These are phyloP conservation scores for Ridgeia piscesae DNA, from an alignment of 1,140 invertebrate genomes.

Conservation along the genomic window DNA sequence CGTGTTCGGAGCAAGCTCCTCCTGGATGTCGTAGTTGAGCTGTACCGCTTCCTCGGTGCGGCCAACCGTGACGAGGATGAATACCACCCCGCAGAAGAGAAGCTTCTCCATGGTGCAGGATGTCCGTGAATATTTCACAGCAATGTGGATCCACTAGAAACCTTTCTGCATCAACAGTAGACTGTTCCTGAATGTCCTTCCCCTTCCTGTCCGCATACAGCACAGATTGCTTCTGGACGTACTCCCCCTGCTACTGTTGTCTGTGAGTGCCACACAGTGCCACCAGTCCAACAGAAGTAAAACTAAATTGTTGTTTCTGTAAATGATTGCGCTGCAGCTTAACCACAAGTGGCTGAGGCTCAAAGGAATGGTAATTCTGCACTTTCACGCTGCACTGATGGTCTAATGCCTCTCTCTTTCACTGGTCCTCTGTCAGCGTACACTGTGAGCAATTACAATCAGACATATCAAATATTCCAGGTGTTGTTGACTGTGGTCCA, in stretches of 20 bases:
- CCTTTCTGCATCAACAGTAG: background rate
- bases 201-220: background rate
- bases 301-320: background rate
- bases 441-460: background rate
- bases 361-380: background rate
- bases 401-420: no score
- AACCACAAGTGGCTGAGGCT: background rate
- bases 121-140: background rate
- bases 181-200: no score
- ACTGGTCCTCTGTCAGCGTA: background rate
- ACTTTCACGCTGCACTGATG: background rate
- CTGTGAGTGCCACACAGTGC: background rate
- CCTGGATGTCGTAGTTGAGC: background rate
- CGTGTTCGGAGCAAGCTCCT: slow-evolving; percentile 21
- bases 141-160: background rate
- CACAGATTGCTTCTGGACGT: background rate
- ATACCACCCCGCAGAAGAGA: background rate
- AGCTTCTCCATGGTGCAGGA: background rate
- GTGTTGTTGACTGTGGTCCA: background rate
- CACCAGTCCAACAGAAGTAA: background rate
- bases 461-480: background rate
- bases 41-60: background rate
- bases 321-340: background rate
- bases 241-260: background rate
- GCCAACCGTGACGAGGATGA: background rate